phyloP scores from a whole-genome alignment of 37 sponge, comb jelly and placozoan genomes.

The Crambe crambe region DNA sequence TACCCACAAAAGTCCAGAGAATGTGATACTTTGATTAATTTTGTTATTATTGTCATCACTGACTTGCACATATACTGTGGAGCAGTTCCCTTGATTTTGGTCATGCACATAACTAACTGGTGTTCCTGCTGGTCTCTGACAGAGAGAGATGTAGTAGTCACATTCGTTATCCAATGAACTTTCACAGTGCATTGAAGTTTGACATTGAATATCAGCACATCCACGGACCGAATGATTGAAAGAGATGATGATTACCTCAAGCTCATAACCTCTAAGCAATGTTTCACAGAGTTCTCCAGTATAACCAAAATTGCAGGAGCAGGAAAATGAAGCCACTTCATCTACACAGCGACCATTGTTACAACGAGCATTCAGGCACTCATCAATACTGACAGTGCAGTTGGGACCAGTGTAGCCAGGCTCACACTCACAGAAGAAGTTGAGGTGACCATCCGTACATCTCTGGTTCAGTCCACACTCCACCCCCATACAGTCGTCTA shows the following conservation, averaged over 20 bases:
- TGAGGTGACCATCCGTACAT: conserved; percentile 17
- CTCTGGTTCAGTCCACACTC: conserved; percentile 36
- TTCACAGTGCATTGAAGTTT: neutral
- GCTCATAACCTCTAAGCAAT: conserved; percentile 16
- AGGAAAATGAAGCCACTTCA: conserved; percentile 20
- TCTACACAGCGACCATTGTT: conserved; percentile 61
- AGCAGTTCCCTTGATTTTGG: neutral
- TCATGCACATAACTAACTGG: neutral
- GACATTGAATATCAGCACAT: conserved; percentile 2
- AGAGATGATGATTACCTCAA: neutral
- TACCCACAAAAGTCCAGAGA: neutral
- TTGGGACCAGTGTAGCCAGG: conserved; percentile 7
- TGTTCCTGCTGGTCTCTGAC: neutral
- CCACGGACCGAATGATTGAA: neutral
- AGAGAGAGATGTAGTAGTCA: neutral
- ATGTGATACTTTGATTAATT: neutral
- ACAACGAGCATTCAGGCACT: conserved; percentile 50
- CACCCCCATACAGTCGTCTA: conserved; percentile 28
- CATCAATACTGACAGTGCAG: conserved; percentile 50
- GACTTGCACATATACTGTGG: neutral
- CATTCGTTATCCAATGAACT: too few species aligned
- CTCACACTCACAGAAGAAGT: conserved; percentile 18
- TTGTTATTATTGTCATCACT: neutral
- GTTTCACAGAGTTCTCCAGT: conserved; percentile 55
- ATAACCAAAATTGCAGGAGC: conserved; percentile 46